Evolutionary conservation across 2,113 vertebrate genomes (phyloP).

Genomic region (Pelusios castaneus): DNA sequence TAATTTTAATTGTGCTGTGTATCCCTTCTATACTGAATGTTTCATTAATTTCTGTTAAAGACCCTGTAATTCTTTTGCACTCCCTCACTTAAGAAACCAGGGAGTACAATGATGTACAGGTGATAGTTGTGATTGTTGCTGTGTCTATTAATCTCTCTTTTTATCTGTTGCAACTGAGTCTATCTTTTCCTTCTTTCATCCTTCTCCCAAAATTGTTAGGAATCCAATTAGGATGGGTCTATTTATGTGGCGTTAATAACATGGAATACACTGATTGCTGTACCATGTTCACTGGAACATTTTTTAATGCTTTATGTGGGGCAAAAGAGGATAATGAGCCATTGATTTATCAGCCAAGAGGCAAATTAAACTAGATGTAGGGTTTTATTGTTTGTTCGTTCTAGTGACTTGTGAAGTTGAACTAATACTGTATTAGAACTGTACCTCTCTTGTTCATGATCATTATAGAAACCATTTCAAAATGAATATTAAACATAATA

Average conservation of each 20-base stretch:
- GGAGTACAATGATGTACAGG: not conserved
- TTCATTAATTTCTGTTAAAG: not conserved
- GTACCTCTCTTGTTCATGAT: not conserved
- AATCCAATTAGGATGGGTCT: not conserved
- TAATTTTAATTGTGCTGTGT: not conserved
- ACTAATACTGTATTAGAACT: not conserved
- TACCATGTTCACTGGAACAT: not conserved
- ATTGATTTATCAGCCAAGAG: constrained; percentile 19
- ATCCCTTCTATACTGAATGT: not conserved
- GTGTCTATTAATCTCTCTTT: not conserved
- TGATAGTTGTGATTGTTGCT: not conserved
- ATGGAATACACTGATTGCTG: not conserved
- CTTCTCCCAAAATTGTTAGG: not conserved
- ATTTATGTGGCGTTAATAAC: not conserved
- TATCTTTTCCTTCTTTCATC: not conserved
- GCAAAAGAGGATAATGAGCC: not conserved
- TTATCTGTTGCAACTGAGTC: not conserved
- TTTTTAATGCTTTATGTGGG: not conserved
- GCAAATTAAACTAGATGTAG: constrained; percentile 18
- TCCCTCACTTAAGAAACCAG: not conserved
- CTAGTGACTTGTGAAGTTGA: not conserved
- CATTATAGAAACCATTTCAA: not conserved
- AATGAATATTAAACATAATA: not conserved
- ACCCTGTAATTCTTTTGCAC: not conserved
- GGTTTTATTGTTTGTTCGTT: not conserved